A percentile compares a stretch with the other conserved stretches of the same genome.
Evolutionary conservation across 2,113 vertebrate genomes (phyloP).

Genomic region (Gnathonemus echidnorhynchus): DNA sequence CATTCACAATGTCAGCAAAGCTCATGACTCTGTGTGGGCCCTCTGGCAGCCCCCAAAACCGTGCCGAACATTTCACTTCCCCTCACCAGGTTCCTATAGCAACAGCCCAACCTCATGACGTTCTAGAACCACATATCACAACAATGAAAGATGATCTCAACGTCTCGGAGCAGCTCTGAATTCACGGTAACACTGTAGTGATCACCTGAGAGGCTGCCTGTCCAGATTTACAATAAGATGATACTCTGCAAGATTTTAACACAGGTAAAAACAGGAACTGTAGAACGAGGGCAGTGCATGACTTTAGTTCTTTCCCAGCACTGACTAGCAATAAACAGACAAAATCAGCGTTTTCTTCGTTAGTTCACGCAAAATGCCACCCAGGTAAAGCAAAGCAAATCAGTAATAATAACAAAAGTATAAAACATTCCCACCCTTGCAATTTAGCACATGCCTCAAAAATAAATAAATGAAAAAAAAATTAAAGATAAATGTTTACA

Average conservation of each 20-base stretch:
- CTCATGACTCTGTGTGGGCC: background rate
- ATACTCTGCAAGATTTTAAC: background rate
- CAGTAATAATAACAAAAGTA: slow-evolving; percentile 13
- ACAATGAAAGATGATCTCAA: background rate
- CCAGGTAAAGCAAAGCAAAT: background rate
- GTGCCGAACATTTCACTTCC: background rate
- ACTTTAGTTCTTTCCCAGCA: background rate
- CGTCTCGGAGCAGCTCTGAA: background rate
- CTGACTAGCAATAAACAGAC: background rate
- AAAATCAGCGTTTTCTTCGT: background rate
- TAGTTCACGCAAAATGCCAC: background rate
- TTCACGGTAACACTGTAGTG: background rate
- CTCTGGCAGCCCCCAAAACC: background rate
- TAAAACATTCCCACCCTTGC: slow-evolving; percentile 9
- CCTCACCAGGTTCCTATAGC: background rate
- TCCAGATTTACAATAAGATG: background rate
- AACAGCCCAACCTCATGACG: background rate
- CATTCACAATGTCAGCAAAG: background rate
- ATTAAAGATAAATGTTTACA: slow-evolving; percentile 7
- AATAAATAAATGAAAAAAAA: background rate
- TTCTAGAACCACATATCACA: background rate
- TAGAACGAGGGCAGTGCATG: background rate
- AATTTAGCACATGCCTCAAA: slow-evolving; percentile 19
- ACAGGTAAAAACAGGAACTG: background rate
- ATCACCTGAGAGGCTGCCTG: background rate